Evolutionary conservation across 2,888 invertebrate genomes (phyloP).

Genomic region (Hirtodrosophila trivittata): DNA sequence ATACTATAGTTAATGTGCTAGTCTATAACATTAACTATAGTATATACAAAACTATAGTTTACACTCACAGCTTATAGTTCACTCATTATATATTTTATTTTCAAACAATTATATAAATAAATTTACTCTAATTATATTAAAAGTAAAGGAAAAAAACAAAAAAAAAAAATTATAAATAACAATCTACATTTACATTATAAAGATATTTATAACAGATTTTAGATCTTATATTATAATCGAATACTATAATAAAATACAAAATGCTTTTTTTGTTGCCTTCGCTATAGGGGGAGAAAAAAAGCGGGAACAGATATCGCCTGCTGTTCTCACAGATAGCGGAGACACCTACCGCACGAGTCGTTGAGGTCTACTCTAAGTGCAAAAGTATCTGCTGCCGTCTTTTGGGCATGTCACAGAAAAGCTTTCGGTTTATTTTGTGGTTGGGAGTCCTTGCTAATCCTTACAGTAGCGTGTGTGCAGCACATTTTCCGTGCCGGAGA

Average conservation of each 20-base stretch:
- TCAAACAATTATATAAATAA: too few species aligned
- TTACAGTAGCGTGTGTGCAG: slow-evolving; percentile 78
- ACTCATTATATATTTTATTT: too few species aligned
- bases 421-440: slow-evolving; percentile 20
- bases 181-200: not conserved
- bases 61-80: too few species aligned
- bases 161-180: not conserved
- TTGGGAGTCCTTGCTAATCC: slow-evolving; percentile 33
- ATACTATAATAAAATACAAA: slow-evolving; percentile 69
- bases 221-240: slow-evolving; percentile 41
- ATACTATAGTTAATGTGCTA: too few species aligned
- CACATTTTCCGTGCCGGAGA: slow-evolving; percentile 85
- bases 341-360: slow-evolving; percentile 9
- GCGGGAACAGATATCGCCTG: slow-evolving; percentile 19
- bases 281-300: slow-evolving; percentile 23
- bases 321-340: slow-evolving; percentile 7
- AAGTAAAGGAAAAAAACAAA: too few species aligned
- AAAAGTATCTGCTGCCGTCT: slow-evolving; percentile 23
- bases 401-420: slow-evolving; percentile 31
- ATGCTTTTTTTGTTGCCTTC: slow-evolving; percentile 22
- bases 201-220: slow-evolving; percentile 17
- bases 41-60: too few species aligned
- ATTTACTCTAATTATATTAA: too few species aligned
- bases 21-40: too few species aligned
- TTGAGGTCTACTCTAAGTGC: slow-evolving; percentile 10